These are phyloP conservation scores for Unio pictorum DNA, from an alignment of 2,888 invertebrate genomes.

Conservation along the genomic window DNA sequence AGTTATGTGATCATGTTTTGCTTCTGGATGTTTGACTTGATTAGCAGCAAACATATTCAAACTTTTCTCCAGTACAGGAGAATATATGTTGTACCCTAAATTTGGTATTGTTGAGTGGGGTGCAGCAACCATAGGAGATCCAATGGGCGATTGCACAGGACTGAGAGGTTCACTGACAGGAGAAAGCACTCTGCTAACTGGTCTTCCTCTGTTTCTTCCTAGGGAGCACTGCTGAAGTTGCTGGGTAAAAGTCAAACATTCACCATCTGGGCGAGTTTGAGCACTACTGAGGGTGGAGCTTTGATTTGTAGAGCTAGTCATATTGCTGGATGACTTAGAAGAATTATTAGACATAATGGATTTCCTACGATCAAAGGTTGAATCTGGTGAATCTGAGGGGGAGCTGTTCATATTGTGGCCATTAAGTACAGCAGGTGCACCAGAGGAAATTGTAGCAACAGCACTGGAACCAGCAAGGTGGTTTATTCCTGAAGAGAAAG, in stretches of 20 bases:
- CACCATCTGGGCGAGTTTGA: constrained; percentile 42
- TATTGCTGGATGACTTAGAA: constrained; percentile 82
- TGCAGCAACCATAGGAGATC: constrained; percentile 77
- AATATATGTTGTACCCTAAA: constrained; percentile 16
- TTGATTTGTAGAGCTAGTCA: constrained; percentile 77
- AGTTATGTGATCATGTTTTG: constrained; percentile 54
- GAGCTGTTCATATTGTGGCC: constrained; percentile 50
- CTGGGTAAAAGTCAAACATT: constrained; percentile 86
- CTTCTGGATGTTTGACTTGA: constrained; percentile 46
- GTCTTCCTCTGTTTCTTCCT: constrained; percentile 78
- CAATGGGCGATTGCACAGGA: constrained; percentile 86
- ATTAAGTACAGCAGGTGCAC: constrained; percentile 34
- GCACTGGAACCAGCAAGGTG: constrained; percentile 23
- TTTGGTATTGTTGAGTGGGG: neutral
- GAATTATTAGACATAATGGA: constrained; percentile 70
- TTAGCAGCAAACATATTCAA: constrained; percentile 46
- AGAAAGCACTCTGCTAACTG: constrained; percentile 76
- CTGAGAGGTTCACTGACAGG: constrained; percentile 80
- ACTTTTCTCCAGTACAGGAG: constrained; percentile 40
- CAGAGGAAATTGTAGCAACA: constrained; percentile 31
- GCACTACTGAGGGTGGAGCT: constrained; percentile 50
- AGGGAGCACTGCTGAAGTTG: constrained; percentile 88
- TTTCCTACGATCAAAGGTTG: constrained; percentile 72
- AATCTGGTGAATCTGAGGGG: constrained; percentile 70
- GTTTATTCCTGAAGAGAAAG: constrained; percentile 19